Base-by-base conservation (phyloP, 2,797 vertebrate species). In the Etheostoma nigrum region DNA sequence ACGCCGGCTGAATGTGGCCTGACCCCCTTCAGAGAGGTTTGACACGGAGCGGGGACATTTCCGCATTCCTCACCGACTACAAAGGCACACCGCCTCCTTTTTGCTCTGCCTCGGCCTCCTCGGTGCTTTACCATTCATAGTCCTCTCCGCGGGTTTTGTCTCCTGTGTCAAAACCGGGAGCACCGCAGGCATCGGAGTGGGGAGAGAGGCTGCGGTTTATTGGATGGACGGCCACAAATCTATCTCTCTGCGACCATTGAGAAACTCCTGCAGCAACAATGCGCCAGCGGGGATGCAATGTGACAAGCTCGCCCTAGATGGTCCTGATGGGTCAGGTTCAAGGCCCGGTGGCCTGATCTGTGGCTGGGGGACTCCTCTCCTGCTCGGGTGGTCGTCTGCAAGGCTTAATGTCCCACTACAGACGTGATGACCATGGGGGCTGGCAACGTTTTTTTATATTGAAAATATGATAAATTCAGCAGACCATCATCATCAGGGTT, bases 11-110 rank as follows among this genome's bases (percentile, higher is more conserved):
- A 98, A 97, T 98, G 97, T 97, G 97, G 94, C 95, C 96, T 98
- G 97, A 97, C 97, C 97, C 96, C 96, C 95, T 99, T 97, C 96
- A 97, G 97, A 97, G 96, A 96, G 96, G 96, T 98, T 97, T 98
- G 97, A 98, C 97, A 99, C 95, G 96, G 96, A 96, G 96, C 96
- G 96, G 94, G 96, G 96, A 97, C 97, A 97, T 98, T 99, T 99
- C 97, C 97, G 97, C 97, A 98, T 99, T 98, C 97, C 97, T 96
- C 95, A 67, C 92, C 89, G 96, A 98, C 97, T 98, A 98, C 97
- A 98, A 99, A 98, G 97, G 90, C 96, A 92, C 93, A 93, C 96
- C 97, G 96, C 97, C 96, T 96, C 95, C 96, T 97, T 95, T 83
- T 96, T 96, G 95, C 96, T 96, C 95, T 96, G 94, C 95, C 90